Evolutionary conservation across 2,797 vertebrate species (phyloP).

Genomic region (Cossypha heuglini): DNA sequence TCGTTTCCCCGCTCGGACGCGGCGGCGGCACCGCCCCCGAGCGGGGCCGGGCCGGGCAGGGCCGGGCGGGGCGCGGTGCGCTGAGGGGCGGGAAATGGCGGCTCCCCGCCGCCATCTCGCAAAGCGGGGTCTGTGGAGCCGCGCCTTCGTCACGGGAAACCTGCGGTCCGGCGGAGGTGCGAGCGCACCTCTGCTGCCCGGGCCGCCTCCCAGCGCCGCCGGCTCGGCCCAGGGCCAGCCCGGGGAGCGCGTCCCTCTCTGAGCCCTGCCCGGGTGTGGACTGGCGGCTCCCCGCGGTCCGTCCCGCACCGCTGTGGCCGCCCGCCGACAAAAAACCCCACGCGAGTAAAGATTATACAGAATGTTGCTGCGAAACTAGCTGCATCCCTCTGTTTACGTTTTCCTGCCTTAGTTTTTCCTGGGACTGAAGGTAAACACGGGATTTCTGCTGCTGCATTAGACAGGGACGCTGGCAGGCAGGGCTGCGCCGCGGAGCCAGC

Average conservation of each 20-base stretch:
- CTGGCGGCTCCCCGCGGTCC: no score
- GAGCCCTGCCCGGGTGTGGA: accelerated
- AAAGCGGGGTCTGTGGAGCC: accelerated
- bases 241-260: accelerated
- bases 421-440: neutral
- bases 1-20: neutral
- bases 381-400: neutral
- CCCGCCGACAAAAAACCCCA: neutral
- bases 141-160: accelerated
- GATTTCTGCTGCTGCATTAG: neutral
- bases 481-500: neutral
- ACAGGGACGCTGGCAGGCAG: neutral
- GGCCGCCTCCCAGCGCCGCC: neutral
- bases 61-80: no score
- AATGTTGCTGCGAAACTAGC: neutral
- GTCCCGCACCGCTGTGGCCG: accelerated
- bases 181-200: accelerated
- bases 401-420: neutral
- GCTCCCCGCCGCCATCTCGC: accelerated
- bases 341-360: neutral
- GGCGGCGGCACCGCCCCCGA: neutral
- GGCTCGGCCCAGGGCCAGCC: neutral
- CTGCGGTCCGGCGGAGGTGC: accelerated
- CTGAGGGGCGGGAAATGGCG: neutral
- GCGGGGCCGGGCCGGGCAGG: neutral